These are phyloP conservation scores for Drosophila nigricruria DNA, from an alignment of 2,888 invertebrate species.

Conservation along the genomic window DNA sequence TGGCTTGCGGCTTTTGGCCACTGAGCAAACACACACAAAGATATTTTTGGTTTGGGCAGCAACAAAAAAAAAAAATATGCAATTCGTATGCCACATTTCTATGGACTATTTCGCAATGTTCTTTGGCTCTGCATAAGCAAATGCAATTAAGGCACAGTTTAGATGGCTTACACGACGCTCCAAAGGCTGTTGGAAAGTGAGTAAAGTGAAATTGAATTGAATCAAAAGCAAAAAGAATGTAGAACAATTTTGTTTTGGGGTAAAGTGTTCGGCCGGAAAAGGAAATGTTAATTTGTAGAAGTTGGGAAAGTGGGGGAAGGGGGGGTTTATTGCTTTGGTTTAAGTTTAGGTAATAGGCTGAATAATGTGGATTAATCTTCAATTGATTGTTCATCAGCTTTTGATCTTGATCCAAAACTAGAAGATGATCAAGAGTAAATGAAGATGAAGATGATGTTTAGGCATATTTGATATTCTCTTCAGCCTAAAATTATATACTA, in stretches of 20 bases:
- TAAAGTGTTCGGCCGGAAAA: background rate
- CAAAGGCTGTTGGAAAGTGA: background rate
- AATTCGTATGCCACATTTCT: slow-evolving; percentile 4
- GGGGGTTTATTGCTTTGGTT: background rate
- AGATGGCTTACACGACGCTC: slow-evolving; percentile 4
- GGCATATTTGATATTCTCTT: too few species aligned
- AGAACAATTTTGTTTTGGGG: background rate
- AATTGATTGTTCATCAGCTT: too few species aligned
- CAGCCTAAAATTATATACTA: too few species aligned
- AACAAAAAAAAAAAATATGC: background rate
- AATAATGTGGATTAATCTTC: too few species aligned
- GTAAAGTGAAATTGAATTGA: slow-evolving; percentile 1
- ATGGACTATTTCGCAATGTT: background rate
- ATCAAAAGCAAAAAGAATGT: slow-evolving; percentile 6
- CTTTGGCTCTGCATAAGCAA: slow-evolving; percentile 16
- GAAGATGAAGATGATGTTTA: too few species aligned
- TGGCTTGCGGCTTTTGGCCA: slow-evolving; percentile 8
- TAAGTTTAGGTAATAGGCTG: background rate
- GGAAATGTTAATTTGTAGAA: background rate
- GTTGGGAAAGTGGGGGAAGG: background rate
- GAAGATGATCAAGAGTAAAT: too few species aligned
- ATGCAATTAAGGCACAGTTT: slow-evolving; percentile 26
- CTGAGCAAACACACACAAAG: slow-evolving; percentile 3
- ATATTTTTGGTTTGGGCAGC: background rate
- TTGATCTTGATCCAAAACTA: too few species aligned